A percentile compares a stretch with the other conserved stretches of the same genome.
phyloP scores from a whole-genome alignment of 1,140 invertebrate genomes.

The Muscidifurax raptorellus region DNA sequence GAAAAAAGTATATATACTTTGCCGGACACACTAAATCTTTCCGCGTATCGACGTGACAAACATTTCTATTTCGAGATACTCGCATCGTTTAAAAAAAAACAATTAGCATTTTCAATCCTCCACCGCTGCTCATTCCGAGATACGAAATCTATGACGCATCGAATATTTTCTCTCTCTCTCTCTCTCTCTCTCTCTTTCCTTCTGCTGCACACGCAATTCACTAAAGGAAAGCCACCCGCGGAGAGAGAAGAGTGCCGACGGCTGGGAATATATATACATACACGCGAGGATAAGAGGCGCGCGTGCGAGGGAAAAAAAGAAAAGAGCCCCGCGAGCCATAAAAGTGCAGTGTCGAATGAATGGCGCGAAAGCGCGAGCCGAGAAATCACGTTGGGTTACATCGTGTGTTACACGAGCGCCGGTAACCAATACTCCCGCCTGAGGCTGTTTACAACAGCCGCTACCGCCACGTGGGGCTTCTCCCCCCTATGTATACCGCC shows the following conservation, averaged over 20 bases:
- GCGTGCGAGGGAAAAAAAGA: no score
- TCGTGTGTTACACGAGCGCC: conserved; percentile 45
- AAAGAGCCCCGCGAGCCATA: conserved; percentile 7
- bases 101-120: neutral
- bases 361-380: conserved; percentile 15
- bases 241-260: neutral
- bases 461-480: conserved; percentile 22
- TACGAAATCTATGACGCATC: neutral
- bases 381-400: conserved; percentile 57
- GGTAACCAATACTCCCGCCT: conserved; percentile 56
- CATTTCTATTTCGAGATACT: neutral
- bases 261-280: neutral
- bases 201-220: neutral
- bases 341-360: conserved; percentile 33
- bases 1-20: no score
- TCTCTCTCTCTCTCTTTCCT: no score
- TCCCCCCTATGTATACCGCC: neutral
- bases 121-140: neutral
- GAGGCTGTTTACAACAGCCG: conserved; percentile 49
- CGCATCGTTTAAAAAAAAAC: no score
- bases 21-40: no score
- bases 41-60: neutral
- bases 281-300: neutral
- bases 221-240: neutral
- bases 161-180: no score